These are phyloP conservation scores for Carcinoscorpius rotundicauda DNA, from an alignment of 1,140 invertebrate species.

Conservation along the genomic window DNA sequence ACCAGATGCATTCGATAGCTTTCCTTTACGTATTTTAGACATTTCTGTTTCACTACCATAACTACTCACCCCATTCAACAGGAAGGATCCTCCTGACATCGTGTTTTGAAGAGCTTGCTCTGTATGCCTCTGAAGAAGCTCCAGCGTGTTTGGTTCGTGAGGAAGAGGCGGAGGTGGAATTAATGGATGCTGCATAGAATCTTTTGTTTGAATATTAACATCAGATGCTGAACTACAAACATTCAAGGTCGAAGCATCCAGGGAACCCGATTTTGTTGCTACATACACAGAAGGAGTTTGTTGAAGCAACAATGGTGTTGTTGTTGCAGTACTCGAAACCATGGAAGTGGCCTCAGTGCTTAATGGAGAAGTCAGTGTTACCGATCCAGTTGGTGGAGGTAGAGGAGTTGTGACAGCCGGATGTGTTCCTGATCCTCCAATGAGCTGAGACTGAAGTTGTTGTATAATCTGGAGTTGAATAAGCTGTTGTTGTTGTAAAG, in stretches of 20 bases:
- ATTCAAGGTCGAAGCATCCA: too few relatives aligned
- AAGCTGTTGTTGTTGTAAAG: conserved; percentile 84
- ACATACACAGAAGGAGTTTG: not conserved
- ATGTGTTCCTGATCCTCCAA: too few relatives aligned
- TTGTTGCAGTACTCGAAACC: not conserved
- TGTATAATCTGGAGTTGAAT: conserved; percentile 85
- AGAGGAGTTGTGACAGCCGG: not conserved
- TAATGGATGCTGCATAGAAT: not conserved
- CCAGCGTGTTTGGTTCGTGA: conserved; percentile 76
- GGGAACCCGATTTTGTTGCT: too few relatives aligned
- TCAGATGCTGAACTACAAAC: too few relatives aligned
- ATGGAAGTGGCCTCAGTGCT: not conserved
- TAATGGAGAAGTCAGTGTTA: conserved; percentile 8
- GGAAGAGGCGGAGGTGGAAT: conserved; percentile 35
- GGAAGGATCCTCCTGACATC: conserved; percentile 25
- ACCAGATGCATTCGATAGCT: not conserved
- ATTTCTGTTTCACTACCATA: not conserved
- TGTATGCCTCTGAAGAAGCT: conserved; percentile 66
- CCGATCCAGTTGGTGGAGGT: conserved; percentile 27
- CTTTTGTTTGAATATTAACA: too few relatives aligned
- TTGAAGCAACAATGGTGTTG: not conserved
- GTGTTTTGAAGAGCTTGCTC: conserved; percentile 27
- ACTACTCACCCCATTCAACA: conserved; percentile 22
- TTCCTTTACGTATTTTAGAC: too few relatives aligned
- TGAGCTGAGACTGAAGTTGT: conserved; percentile 73